Evolutionary conservation across 2,113 vertebrate genomes (phyloP).

Genomic region (Notechis scutatus): DNA sequence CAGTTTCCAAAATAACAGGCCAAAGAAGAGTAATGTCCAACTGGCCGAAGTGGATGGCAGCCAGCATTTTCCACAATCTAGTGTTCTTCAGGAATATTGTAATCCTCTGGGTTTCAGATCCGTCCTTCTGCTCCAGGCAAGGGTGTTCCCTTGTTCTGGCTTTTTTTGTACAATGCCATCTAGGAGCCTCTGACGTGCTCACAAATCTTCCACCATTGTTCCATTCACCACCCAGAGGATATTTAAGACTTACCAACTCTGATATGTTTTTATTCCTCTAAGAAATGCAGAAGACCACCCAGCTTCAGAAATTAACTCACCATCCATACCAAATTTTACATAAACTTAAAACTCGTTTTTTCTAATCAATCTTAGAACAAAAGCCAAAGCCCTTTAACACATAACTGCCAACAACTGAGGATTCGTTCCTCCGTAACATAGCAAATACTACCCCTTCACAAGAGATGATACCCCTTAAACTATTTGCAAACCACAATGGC

Average conservation of each 20-base stretch:
- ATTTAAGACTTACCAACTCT: neutral
- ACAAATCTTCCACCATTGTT: neutral
- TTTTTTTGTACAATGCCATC: neutral
- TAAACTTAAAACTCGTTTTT: neutral
- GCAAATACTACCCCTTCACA: neutral
- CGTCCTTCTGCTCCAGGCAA: too few species aligned
- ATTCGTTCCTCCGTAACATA: neutral
- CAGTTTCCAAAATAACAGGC: neutral
- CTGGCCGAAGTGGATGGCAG: neutral
- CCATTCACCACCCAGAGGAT: neutral
- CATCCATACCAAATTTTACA: neutral
- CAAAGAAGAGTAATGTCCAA: neutral
- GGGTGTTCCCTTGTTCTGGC: too few species aligned
- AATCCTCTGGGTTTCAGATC: too few species aligned
- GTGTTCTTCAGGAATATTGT: too few species aligned
- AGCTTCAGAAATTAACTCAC: neutral
- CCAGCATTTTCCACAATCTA: too few species aligned
- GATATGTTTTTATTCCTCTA: neutral
- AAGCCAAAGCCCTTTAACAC: neutral
- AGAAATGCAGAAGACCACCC: neutral
- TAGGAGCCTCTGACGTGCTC: too few species aligned
- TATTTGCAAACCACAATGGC: neutral
- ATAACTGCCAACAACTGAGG: neutral
- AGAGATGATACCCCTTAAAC: neutral
- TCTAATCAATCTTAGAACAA: neutral